Evolutionary conservation across 2,888 invertebrate genomes (phyloP).

Genomic region (Pecten maximus): DNA sequence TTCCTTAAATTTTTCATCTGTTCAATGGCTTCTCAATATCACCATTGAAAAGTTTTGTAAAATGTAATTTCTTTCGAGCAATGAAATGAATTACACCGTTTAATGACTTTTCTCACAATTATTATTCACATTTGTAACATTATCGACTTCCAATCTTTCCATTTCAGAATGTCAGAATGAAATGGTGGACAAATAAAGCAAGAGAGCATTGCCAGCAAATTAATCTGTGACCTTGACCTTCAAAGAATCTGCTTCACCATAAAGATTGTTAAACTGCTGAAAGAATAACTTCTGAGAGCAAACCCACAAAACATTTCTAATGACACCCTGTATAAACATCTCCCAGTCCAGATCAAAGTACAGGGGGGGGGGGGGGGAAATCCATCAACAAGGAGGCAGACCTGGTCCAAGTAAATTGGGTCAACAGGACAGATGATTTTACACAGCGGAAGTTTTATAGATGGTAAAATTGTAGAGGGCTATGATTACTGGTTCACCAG

Average conservation of each 20-base stretch:
- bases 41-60: too few relatives aligned
- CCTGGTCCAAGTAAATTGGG: not conserved
- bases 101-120: too few relatives aligned
- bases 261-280: not conserved
- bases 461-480: not conserved
- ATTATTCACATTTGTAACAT: too few relatives aligned
- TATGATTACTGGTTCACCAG: not conserved
- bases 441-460: not conserved
- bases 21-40: too few relatives aligned
- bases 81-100: too few relatives aligned
- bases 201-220: not conserved
- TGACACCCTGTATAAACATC: not conserved
- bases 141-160: too few relatives aligned
- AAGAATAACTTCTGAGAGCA: not conserved
- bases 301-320: not conserved
- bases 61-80: too few relatives aligned
- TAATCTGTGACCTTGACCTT: not conserved
- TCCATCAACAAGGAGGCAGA: not conserved
- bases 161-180: not conserved
- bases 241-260: not conserved
- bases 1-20: too few relatives aligned
- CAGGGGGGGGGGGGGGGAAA: not conserved
- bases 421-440: not conserved
- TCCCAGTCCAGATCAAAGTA: not conserved
- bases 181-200: not conserved